Evolutionary conservation across 2,113 vertebrate species (phyloP), one percentile per base, ranked within the genome.

Genomic region (Erythrocebus patas): DNA sequence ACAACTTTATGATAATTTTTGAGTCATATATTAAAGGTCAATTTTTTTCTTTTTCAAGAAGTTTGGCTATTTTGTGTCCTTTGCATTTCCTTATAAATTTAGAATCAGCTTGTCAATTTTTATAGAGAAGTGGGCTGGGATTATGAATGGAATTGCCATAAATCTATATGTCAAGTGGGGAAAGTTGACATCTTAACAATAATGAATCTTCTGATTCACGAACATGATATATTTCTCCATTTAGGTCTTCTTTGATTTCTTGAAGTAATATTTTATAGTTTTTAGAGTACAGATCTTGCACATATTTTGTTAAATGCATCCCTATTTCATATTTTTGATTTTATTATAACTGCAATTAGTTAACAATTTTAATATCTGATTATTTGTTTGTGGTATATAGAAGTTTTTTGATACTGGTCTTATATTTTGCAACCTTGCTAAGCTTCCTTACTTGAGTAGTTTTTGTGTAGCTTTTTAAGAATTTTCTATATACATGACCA

Each of bases 81-180:
- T 95, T 83, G 57, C 14, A 68, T 89, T 90, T 76, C 57, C 70
- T 76, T 83, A 68, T 84, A 93, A 30, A 73, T 92, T 73, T 89
- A 64, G 59, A 84, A 75, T 52, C 38, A 93, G 43, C 17, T 80
- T 73, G 35, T 84, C 13, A 35, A 2, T 84, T 92, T 89, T 79
- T 92, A 52, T 43, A 92, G 43, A 79, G 43, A 92, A 79, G 23
- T 18, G 52, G 70, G 10, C n/a, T 95, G 23, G 43, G 30, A 82
- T 82, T 81, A 27, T 78, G 90, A 85, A 22, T 52, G 23, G 68
- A 95, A 85, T 85, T 73, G 52, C 72, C 89, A 5, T 79, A 61
- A 79, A 55, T 89, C 78, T 89, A 16, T 73, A 20, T 66, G 20
- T 55, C 52, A 52, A 48, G 75, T 90, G 32, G 45, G 52, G 35